Conservation (phyloP, 2,113 vertebrate species). For the Setophaga kirtlandii region DNA sequence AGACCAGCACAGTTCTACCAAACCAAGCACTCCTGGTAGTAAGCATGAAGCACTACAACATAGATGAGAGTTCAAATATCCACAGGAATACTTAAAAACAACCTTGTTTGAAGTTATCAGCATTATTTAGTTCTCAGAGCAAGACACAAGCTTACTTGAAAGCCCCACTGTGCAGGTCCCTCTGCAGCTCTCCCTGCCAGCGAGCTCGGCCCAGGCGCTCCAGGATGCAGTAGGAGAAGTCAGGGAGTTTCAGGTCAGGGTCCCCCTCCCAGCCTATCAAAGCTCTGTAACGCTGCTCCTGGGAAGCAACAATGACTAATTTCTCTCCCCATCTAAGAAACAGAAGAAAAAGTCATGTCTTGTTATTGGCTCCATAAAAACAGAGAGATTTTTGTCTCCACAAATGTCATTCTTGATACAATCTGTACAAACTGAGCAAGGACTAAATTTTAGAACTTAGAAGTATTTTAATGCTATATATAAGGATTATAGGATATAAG, state of each 20-base stretch:
- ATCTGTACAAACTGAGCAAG: background rate
- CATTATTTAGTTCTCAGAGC: background rate
- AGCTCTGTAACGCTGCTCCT: slow-evolving; percentile 81
- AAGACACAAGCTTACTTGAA: slow-evolving; percentile 83
- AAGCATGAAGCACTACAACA: background rate
- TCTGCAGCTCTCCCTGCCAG: slow-evolving; percentile 96
- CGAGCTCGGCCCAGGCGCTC: slow-evolving; percentile 90
- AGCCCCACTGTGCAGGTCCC: slow-evolving; percentile 83
- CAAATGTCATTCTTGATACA: background rate
- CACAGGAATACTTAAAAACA: background rate
- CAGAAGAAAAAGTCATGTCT: background rate
- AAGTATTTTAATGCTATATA: background rate
- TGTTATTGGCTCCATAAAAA: background rate
- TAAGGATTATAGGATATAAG: background rate
- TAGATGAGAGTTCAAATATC: background rate
- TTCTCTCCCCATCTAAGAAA: slow-evolving; percentile 85
- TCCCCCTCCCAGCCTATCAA: slow-evolving; percentile 87
- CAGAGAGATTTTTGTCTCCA: background rate
- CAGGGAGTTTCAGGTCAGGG: slow-evolving; percentile 86
- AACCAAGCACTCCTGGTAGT: background rate
- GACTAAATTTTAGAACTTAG: background rate
- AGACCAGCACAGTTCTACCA: background rate
- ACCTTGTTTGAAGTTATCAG: background rate
- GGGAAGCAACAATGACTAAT: slow-evolving; percentile 89
- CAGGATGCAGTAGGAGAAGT: slow-evolving; percentile 92